Evolutionary conservation across 2,888 invertebrate species (phyloP), one percentile per base, ranked within the genome.

Genomic region (Eupithecia tripunctaria): DNA sequence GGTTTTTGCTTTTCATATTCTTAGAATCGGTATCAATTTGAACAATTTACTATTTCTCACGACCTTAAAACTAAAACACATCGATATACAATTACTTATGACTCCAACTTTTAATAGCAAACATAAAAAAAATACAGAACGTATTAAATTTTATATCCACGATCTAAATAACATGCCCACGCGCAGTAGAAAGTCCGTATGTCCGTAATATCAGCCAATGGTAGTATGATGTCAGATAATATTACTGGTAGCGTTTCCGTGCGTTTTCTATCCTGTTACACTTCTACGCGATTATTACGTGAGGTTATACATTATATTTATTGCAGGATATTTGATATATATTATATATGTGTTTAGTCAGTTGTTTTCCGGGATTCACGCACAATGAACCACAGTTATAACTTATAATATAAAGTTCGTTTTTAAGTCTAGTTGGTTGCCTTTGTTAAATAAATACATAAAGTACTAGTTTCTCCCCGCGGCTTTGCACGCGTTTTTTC

Each of bases 211-310:
- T 56, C 21, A 56, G 56, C 18, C 63, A 36, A 63, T 75, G 72
- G 68, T 73, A 70, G 68, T 73, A 70, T 65, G 68, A 68, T 65
- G 62, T 47, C 76, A 71, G 70, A 78, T 75, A 76, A 60, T 74
- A 79, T 74, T 75, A 78, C 76, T 78, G 72, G 67, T 75, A 76
- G 77, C 78, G 79, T 81, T 81, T 84, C 83, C 82, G 79, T 71
- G 67, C 81, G 81, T 84, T 84, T 56, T 84, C 83, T 82, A 82
- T 83, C 82, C 82, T 82, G 81, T 79, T 64, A 38, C 36, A 64
- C 64, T 64, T 64, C 47, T 51, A 21, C 8, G 29, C 41, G 21
- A 41, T 64, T 32, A 32, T 64, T 21, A 64, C 71, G 67, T 79
- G 70, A 79, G 12, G 25, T 56, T n/a, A 25, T 1, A 56, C 4